Percentiles rank a stretch among this genome's conserved stretches.
These are phyloP conservation scores for Chaetoderma sp. DNA, from an alignment of 2,888 invertebrate species.

Conservation along the genomic window DNA sequence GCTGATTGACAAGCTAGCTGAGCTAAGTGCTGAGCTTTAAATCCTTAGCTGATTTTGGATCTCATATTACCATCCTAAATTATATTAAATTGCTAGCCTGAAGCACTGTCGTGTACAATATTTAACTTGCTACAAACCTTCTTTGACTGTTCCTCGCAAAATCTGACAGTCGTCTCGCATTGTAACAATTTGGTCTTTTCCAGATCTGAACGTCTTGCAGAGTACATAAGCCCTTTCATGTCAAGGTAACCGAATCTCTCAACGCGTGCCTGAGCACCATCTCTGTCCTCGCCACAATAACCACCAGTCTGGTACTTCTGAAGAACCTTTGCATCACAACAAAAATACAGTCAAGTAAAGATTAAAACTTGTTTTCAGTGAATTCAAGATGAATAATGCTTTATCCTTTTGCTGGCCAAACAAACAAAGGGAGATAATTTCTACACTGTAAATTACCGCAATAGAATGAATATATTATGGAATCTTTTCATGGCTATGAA, in stretches of 20 bases:
- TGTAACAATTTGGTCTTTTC: slow-evolving; percentile 64
- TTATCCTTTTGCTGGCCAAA: too few relatives aligned
- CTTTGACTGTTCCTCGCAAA: slow-evolving; percentile 61
- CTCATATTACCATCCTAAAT: too few relatives aligned
- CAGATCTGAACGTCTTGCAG: slow-evolving; percentile 59
- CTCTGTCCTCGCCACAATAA: slow-evolving; percentile 62
- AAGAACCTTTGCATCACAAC: slow-evolving; percentile 50
- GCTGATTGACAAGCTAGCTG: too few relatives aligned
- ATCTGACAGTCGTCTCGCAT: slow-evolving; percentile 59
- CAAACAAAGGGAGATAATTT: not conserved
- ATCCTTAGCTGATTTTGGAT: too few relatives aligned
- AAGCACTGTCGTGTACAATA: too few relatives aligned
- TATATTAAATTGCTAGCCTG: too few relatives aligned
- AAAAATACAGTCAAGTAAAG: not conserved
- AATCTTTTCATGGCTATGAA: too few relatives aligned
- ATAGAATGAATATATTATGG: not conserved
- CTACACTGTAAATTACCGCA: not conserved
- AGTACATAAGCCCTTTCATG: slow-evolving; percentile 68
- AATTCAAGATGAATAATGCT: too few relatives aligned
- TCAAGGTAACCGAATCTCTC: slow-evolving; percentile 66
- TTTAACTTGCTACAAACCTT: slow-evolving; percentile 57
- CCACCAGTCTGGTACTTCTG: slow-evolving; percentile 65
- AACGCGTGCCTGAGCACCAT: slow-evolving; percentile 63
- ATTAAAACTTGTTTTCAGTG: too few relatives aligned
- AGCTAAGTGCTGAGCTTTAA: too few relatives aligned